Base-by-base conservation (phyloP, 37 sponge, comb jelly and placozoan genomes). In the Agelas oroides region DNA sequence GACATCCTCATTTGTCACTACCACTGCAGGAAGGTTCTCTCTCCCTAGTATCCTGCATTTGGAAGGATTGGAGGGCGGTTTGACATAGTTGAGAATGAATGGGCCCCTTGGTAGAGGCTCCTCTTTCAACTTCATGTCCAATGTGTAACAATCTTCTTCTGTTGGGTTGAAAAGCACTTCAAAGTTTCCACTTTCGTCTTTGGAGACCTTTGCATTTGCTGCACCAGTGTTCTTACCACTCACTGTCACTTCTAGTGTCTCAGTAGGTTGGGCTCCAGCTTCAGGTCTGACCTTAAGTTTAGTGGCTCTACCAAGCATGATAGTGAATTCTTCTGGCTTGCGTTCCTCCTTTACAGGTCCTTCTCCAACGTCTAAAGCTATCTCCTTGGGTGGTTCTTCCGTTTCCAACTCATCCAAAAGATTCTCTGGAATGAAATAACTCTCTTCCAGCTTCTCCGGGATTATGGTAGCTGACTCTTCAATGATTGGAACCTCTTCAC, bases 241-340 rank as follows among this genome's bases (percentile, higher is more conserved):
- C 16, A 86, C 90, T 14, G 19, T 30, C 19, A 86, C 86, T 6
- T 30, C 17, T 0, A 86, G 76, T 6, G 66, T 77, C 15, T 85
- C 64, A 11, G 88, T 75, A 18, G 74, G 76, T 6, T 77, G 74
- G 27, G 80, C 73, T 28, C 86, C 81, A 2, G 82, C 93, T 13
- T 65, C 32, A 1, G 85, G 69, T 13, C 68, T 84, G 35, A 89
- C 78, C 46, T 85, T 93, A 39, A 89, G 78, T 16, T 54, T 40
- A 38, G 55, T 59, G 23, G 77, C 85, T 27, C 76, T 52, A 14
- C 67, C 57, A 16, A 67, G 24, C 23, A 27, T 35, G 31, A 83
- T 53, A 0, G 36, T 39, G 30, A 83, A 73, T 17, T 53, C 66
- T 0, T 55, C 39, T 12, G 65, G 75, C 20, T 20, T 32, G 30